Evolutionary conservation across 2,888 invertebrate genomes (phyloP), one percentile per base, ranked within the genome.

Genomic region (Amblyjoppa fuscipennis): DNA sequence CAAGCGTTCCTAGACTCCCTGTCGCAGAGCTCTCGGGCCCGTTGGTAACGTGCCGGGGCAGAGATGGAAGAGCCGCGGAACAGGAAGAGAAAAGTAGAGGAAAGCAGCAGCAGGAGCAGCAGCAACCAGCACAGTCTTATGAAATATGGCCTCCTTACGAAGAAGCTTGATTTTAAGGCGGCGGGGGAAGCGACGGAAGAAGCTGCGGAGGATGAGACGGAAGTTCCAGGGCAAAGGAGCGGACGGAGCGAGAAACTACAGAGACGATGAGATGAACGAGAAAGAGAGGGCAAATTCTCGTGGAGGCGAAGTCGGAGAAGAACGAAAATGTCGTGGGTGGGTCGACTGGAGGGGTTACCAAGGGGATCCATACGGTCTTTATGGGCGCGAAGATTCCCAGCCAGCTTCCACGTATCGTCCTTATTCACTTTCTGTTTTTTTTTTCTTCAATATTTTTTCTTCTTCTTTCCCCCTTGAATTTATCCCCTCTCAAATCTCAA

Each of bases 71-170:
- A 59, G 61, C 69, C 80, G 81, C 64, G 45, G 73, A 68, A 77
- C 69, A 82, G 68, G 77, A 81, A 75, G 86, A 81, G 84, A 51
- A 84, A 85, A 85, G 76, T 76, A 81, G 76, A 86, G 81, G 66
- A 84, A 83, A 82, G 80, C 85, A 79, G 70, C 49, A 71, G 41
- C 78, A 74, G 84, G 64, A 77, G 76, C 79, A 53, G 86, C 74
- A 83, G 74, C 77, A 70, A 25, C 45, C 78, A 69, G 34, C 45
- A 45, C 84, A 91, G 92, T 92, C 92, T 91, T 93, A 93, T 93
- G 93, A 93, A 93, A 93, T 93, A 93, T 93, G 93, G 93, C 92
- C 93, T 93, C 93, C 93, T 93, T 92, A 92, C 90, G 88, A 89
- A 90, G 88, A 88, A 92, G 90, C 90, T 89, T 90, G 92, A 88